Evolutionary conservation across 2,113 vertebrate genomes (phyloP).

Genomic region (Datnioides undecimradiatus): DNA sequence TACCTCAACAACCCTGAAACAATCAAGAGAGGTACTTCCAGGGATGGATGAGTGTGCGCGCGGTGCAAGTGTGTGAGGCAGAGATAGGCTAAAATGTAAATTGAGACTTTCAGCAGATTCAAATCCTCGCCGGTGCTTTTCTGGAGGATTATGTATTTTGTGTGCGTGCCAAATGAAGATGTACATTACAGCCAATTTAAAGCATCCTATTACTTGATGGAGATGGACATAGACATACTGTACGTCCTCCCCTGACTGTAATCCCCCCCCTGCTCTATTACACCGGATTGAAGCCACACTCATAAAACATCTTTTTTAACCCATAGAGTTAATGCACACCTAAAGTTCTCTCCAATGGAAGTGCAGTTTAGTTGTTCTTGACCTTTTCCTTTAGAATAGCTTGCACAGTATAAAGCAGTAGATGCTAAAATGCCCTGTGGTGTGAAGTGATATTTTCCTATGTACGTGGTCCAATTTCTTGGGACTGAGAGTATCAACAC

Average conservation of each 20-base stretch:
- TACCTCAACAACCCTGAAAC: constrained; percentile 31
- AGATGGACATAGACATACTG: constrained; percentile 15
- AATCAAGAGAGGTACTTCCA: constrained; percentile 38
- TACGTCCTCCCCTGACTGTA: constrained; percentile 17
- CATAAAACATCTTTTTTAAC: neutral
- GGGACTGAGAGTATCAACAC: neutral
- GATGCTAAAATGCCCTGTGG: neutral
- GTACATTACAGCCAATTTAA: constrained; percentile 7
- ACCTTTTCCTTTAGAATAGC: neutral
- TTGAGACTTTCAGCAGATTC: neutral
- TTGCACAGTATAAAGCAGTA: constrained; percentile 4
- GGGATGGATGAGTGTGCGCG: constrained; percentile 10
- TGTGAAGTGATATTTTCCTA: neutral
- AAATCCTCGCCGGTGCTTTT: constrained; percentile 16
- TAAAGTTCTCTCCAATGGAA: neutral
- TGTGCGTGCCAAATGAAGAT: constrained; percentile 34
- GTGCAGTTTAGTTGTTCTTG: neutral
- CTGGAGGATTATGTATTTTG: constrained; percentile 33
- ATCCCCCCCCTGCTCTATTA: constrained; percentile 27
- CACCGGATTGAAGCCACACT: neutral
- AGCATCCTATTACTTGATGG: constrained; percentile 32
- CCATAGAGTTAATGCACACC: neutral
- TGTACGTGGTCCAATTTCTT: neutral
- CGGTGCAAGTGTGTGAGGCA: neutral
- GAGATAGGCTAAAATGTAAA: neutral